phyloP scores from a whole-genome alignment of 1,140 invertebrate genomes.

The Hyposmocoma kahamanoa region DNA sequence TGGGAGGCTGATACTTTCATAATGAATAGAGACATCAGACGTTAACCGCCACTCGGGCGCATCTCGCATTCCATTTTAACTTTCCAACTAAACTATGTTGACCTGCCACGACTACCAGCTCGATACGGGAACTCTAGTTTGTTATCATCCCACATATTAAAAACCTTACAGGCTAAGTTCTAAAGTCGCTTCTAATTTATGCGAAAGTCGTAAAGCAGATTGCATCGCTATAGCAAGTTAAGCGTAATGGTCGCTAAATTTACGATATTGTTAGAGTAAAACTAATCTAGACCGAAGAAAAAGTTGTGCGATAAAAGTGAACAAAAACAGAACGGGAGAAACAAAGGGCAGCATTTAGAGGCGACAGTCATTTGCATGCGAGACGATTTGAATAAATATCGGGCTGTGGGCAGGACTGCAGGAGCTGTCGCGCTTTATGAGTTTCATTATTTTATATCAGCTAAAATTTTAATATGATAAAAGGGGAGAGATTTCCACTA shows the following conservation, averaged over 20 bases:
- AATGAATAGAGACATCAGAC: constrained; percentile 68
- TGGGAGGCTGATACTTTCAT: constrained; percentile 54
- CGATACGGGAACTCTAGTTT: constrained; percentile 22
- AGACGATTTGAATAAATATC: constrained; percentile 53
- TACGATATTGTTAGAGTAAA: constrained; percentile 38
- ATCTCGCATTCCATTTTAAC: constrained; percentile 59
- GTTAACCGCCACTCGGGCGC: constrained; percentile 53
- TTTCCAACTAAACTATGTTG: constrained; percentile 49
- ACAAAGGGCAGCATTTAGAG: constrained; percentile 45
- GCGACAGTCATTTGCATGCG: constrained; percentile 54
- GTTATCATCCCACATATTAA: constrained; percentile 16
- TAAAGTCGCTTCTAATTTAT: constrained; percentile 10
- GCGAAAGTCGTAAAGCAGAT: constrained; percentile 27
- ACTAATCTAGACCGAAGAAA: constrained; percentile 41
- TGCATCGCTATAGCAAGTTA: constrained; percentile 24
- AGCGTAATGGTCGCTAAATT: constrained; percentile 27
- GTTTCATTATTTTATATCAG: constrained; percentile 37
- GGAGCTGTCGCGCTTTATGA: constrained; percentile 37
- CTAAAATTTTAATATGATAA: no score
- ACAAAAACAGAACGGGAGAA: constrained; percentile 30
- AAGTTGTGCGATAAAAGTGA: constrained; percentile 50
- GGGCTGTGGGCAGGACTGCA: constrained; percentile 30
- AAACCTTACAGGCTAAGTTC: constrained; percentile 10
- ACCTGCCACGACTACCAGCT: constrained; percentile 30
- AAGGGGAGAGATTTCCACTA: no score